phyloP scores from a whole-genome alignment of 2,113 vertebrate genomes.

The Ptilonorhynchus violaceus region DNA sequence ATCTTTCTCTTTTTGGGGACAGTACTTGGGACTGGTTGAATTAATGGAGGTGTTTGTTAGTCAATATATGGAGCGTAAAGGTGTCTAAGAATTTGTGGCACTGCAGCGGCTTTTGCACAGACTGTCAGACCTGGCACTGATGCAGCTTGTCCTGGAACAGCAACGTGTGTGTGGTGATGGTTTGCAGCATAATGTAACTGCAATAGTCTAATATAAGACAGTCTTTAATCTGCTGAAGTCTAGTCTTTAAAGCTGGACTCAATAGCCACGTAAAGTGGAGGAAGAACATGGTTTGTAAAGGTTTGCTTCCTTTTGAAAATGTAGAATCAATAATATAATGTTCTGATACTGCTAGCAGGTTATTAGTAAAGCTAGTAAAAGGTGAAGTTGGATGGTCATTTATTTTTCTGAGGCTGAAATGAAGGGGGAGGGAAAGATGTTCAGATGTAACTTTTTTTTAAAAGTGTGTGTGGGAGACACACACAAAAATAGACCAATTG shows the following conservation, averaged over 20 bases:
- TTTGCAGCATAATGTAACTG: neutral
- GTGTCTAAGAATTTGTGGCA: neutral
- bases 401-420: neutral
- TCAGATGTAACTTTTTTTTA: neutral
- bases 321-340: neutral
- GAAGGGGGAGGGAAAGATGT: neutral
- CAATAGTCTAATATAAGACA: neutral
- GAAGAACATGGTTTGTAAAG: neutral
- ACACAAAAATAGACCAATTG: neutral
- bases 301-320: neutral
- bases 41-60: neutral
- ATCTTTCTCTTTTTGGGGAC: neutral
- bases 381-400: neutral
- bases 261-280: neutral
- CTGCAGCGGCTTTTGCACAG: slow-evolving; percentile 3
- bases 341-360: neutral
- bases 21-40: neutral
- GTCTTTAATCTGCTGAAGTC: neutral
- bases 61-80: neutral
- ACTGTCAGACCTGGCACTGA: neutral
- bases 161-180: neutral
- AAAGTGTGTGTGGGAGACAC: neutral
- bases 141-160: neutral
- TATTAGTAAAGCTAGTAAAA: neutral
- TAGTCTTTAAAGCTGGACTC: neutral